Evolutionary conservation across 2,113 vertebrate genomes (phyloP).

Genomic region (Nipponia nippon): DNA sequence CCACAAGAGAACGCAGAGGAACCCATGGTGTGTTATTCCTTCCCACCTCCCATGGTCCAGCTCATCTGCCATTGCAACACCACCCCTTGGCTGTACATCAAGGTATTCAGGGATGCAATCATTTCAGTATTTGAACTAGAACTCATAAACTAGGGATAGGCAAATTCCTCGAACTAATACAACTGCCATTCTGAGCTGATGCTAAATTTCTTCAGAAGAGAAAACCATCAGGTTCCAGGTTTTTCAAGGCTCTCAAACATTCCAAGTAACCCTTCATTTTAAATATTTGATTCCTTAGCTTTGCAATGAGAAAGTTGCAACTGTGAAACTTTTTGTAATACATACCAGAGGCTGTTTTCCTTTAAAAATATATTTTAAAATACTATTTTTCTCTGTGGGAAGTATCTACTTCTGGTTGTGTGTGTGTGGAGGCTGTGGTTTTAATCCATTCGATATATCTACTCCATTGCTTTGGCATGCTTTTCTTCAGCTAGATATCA

Average conservation of each 20-base stretch:
- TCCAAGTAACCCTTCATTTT: neutral
- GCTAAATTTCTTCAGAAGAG: neutral
- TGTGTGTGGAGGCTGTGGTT: neutral
- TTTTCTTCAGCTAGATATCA: neutral
- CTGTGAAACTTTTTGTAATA: neutral
- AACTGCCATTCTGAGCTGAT: neutral
- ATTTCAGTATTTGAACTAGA: neutral
- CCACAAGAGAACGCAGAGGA: fast-evolving
- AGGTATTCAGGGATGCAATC: too few relatives aligned
- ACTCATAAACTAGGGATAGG: neutral
- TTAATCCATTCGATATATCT: neutral
- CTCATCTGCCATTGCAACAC: neutral
- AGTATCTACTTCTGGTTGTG: neutral
- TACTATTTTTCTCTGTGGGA: neutral
- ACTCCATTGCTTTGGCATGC: neutral
- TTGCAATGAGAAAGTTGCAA: neutral
- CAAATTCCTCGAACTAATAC: neutral
- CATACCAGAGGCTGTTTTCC: neutral
- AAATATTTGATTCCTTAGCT: neutral
- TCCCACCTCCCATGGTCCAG: neutral
- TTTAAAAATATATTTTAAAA: neutral
- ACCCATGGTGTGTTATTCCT: fast-evolving
- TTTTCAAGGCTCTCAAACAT: neutral
- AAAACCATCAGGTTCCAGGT: neutral
- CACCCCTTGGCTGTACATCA: neutral